Evolutionary conservation across 2,888 invertebrate genomes (phyloP).

Genomic region (Pseudolycoriella hygida): DNA sequence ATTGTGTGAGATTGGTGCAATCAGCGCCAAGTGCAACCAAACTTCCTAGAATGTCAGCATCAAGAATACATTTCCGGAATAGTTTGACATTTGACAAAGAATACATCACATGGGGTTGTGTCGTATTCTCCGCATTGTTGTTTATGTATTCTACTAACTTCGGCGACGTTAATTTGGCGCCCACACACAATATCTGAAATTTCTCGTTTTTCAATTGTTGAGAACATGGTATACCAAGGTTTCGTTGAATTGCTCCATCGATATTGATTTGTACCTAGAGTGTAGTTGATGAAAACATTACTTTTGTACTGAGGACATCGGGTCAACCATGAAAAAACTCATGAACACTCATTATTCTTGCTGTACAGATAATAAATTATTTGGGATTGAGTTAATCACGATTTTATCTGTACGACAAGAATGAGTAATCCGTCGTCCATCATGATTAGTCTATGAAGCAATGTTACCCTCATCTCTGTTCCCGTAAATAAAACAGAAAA

Average conservation of each 20-base stretch:
- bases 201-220: conserved; percentile 17
- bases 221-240: conserved; percentile 19
- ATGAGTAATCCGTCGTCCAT: too few relatives aligned
- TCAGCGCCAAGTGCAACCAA: conserved; percentile 28
- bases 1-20: conserved; percentile 23
- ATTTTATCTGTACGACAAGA: too few relatives aligned
- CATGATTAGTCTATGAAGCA: too few relatives aligned
- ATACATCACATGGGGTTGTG: background rate
- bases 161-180: conserved; percentile 13
- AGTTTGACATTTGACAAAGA: conserved; percentile 19
- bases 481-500: conserved; percentile 18
- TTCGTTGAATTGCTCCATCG: conserved; percentile 22
- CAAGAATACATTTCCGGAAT: conserved; percentile 19
- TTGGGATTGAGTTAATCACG: too few relatives aligned
- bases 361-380: too few relatives aligned
- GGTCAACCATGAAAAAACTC: too few relatives aligned
- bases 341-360: too few relatives aligned
- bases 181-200: conserved; percentile 21
- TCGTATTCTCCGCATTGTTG: background rate
- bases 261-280: conserved; percentile 16
- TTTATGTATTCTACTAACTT: background rate
- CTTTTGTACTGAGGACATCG: too few relatives aligned
- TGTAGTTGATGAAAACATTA: too few relatives aligned
- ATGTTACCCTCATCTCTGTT: conserved; percentile 15
- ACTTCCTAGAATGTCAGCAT: conserved; percentile 18